These are phyloP conservation scores for Mixornis gularis DNA, from an alignment of 2,113 vertebrate species.

Conservation along the genomic window DNA sequence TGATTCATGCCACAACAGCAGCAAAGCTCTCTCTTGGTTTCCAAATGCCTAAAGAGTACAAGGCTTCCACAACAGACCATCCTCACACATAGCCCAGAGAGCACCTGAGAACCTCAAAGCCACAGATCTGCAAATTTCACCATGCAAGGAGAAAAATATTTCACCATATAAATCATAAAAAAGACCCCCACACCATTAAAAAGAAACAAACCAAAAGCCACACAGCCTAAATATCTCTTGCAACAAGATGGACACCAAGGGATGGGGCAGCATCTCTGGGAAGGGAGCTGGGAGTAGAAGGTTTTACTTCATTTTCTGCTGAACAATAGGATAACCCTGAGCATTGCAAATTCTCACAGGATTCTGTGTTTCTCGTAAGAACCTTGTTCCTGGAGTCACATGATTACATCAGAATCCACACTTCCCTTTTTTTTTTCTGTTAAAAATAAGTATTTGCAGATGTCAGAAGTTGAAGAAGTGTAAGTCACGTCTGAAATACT, in stretches of 20 bases:
- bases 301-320: not conserved
- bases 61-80: not conserved
- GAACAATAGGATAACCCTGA: not conserved
- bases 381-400: not conserved
- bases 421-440: not conserved
- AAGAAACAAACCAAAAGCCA: not conserved
- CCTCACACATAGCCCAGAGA: not conserved
- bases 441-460: not conserved
- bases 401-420: constrained; percentile 3
- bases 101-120: not conserved
- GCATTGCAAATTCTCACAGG: not conserved
- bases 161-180: not conserved
- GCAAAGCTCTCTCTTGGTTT: not conserved
- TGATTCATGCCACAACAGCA: not conserved
- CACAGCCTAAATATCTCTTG: not conserved
- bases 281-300: not conserved
- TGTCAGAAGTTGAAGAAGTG: not conserved
- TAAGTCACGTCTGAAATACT: not conserved
- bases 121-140: not conserved
- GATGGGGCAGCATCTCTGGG: not conserved
- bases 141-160: accelerated
- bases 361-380: not conserved
- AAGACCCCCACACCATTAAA: accelerated
- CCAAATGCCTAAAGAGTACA: not conserved
- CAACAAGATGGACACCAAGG: not conserved